These are phyloP conservation scores for Lissonota sp. DNA, from an alignment of 2,888 invertebrate genomes.

Conservation along the genomic window DNA sequence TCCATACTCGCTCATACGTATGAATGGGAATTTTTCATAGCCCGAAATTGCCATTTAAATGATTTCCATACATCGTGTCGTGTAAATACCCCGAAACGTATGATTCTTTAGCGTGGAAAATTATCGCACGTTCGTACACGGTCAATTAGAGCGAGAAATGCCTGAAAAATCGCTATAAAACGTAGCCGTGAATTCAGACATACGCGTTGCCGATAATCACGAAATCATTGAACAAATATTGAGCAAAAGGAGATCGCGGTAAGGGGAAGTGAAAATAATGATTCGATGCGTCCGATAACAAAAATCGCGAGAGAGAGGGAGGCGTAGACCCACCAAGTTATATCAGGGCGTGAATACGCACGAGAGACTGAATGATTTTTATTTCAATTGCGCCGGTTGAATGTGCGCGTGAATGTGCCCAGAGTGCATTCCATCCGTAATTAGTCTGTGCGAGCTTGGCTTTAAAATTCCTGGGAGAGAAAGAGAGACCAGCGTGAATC, in stretches of 20 bases:
- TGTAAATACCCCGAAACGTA: not conserved
- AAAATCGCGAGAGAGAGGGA: too few relatives aligned
- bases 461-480: slow-evolving; percentile 41
- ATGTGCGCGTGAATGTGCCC: slow-evolving; percentile 27
- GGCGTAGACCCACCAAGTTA: not conserved
- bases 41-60: slow-evolving; percentile 33
- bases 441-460: slow-evolving; percentile 36
- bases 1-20: not conserved
- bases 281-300: slow-evolving; percentile 44
- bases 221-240: slow-evolving; percentile 58
- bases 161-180: slow-evolving; percentile 22
- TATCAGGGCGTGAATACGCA: slow-evolving; percentile 1
- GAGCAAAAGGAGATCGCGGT: slow-evolving; percentile 9
- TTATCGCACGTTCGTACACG: slow-evolving; percentile 20
- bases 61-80: slow-evolving; percentile 27
- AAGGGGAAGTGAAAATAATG: slow-evolving; percentile 53
- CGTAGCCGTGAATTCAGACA: slow-evolving; percentile 20
- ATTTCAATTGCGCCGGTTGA: slow-evolving; percentile 31
- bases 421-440: slow-evolving; percentile 52
- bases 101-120: slow-evolving; percentile 16
- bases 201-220: slow-evolving; percentile 46
- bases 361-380: slow-evolving; percentile 40
- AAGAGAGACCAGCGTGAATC: not conserved
- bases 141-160: slow-evolving; percentile 30
- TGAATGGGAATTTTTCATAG: slow-evolving; percentile 10